Conservation (phyloP, 1,140 invertebrate species). For the Sitobion miscanthi region DNA sequence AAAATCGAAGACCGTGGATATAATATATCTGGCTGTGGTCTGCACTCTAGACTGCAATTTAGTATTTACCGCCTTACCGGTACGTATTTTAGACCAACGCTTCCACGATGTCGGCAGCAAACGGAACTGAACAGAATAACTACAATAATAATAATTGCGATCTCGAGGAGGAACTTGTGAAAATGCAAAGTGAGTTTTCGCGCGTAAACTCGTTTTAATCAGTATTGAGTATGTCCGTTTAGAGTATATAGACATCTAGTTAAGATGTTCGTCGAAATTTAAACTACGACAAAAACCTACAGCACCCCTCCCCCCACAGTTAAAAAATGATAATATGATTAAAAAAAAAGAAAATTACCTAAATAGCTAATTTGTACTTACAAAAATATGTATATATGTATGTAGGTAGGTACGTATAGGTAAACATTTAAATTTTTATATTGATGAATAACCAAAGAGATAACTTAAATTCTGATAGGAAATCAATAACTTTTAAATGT, state of each 20-base stretch:
- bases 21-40: no score
- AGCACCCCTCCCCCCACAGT: no score
- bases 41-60: no score
- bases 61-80: no score
- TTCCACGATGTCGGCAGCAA: conserved; percentile 1
- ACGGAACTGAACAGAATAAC: conserved; percentile 19
- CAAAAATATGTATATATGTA: not conserved
- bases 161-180: not conserved
- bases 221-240: not conserved
- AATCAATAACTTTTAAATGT: not conserved
- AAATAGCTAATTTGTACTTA: not conserved
- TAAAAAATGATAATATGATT: not conserved
- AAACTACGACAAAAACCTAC: not conserved
- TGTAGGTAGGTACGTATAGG: no score
- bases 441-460: not conserved
- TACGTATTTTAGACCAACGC: no score
- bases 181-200: conserved; percentile 32
- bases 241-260: no score
- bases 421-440: not conserved
- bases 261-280: not conserved
- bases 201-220: not conserved
- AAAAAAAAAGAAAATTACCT: not conserved
- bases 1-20: no score
- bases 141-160: not conserved
- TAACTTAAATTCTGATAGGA: no score